Evolutionary conservation across 2,888 invertebrate species (phyloP).

Genomic region (Cotesia congregata): DNA sequence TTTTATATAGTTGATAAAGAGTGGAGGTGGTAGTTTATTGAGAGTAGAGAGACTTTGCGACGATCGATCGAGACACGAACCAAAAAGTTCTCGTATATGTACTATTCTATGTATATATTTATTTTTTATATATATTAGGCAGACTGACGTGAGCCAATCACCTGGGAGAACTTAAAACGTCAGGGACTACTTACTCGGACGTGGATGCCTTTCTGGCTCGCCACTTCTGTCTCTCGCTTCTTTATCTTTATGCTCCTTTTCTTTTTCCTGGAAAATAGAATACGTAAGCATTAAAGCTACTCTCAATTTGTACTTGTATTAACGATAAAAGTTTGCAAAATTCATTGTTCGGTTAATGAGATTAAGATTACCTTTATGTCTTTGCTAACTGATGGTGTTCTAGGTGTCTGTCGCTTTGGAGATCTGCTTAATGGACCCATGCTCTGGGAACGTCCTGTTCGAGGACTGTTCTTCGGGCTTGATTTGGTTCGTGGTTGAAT

Average conservation of each 20-base stretch:
- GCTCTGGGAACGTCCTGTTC: conserved; percentile 78
- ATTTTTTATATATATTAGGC: conserved; percentile 6
- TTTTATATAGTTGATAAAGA: conserved; percentile 35
- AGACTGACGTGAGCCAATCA: conserved; percentile 10
- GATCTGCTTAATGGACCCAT: conserved; percentile 80
- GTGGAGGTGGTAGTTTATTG: conserved; percentile 1
- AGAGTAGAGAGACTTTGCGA: conserved; percentile 30
- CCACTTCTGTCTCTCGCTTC: conserved; percentile 63
- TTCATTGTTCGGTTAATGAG: not conserved
- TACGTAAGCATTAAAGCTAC: too few species aligned
- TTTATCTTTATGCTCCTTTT: conserved; percentile 64
- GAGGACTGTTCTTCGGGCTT: conserved; percentile 75
- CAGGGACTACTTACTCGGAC: conserved; percentile 66
- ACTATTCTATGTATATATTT: not conserved
- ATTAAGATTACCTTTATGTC: conserved; percentile 60
- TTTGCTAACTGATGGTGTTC: conserved; percentile 65
- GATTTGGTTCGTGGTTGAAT: conserved; percentile 69
- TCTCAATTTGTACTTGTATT: too few species aligned
- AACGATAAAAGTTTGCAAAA: too few species aligned
- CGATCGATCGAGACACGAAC: conserved; percentile 43
- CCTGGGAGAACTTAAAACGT: conserved; percentile 11
- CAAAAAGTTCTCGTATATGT: conserved; percentile 32
- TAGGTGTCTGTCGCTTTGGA: conserved; percentile 80
- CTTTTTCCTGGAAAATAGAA: conserved; percentile 59
- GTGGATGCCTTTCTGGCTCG: conserved; percentile 67